phyloP scores from a whole-genome alignment of 2,797 vertebrate genomes.

The Bovichtus diacanthus region DNA sequence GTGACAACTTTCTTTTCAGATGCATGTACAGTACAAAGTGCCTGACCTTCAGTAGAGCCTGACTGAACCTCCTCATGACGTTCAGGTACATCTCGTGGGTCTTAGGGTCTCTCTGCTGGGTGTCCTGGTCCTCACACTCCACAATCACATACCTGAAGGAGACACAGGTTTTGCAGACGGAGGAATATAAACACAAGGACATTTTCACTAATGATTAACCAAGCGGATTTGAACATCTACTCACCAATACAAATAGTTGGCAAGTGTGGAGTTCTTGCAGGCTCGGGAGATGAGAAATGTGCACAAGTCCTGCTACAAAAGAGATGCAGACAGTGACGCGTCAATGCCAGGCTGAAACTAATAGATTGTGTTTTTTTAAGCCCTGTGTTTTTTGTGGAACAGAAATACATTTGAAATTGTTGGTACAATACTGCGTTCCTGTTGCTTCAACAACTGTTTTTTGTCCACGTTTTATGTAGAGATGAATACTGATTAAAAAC shows the following conservation, averaged over 20 bases:
- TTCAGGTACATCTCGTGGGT: slow-evolving; percentile 99
- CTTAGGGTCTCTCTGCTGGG: slow-evolving; percentile 96
- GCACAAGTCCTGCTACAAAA: slow-evolving; percentile 94
- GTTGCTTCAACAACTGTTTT: neutral
- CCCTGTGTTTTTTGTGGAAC: neutral
- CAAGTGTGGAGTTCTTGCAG: slow-evolving; percentile 97
- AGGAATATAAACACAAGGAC: slow-evolving; percentile 6
- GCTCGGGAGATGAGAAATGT: slow-evolving; percentile 98
- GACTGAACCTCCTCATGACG: slow-evolving; percentile 97
- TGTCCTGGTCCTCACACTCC: slow-evolving; percentile 98
- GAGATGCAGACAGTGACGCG: slow-evolving; percentile 34
- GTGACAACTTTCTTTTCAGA: neutral
- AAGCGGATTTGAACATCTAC: slow-evolving; percentile 35
- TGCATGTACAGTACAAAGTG: neutral
- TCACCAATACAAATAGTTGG: slow-evolving; percentile 99
- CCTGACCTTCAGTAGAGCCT: slow-evolving; percentile 94
- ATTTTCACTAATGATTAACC: neutral
- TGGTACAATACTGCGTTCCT: neutral
- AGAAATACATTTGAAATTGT: accelerated
- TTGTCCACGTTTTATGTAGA: neutral
- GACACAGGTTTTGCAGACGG: neutral
- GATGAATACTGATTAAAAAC: neutral
- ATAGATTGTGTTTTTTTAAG: neutral
- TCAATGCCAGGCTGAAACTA: neutral
- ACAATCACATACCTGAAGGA: slow-evolving; percentile 95